Evolutionary conservation across 1,140 invertebrate genomes (phyloP), one percentile per base, ranked within the genome.

Genomic region (Brachionus sp.): DNA sequence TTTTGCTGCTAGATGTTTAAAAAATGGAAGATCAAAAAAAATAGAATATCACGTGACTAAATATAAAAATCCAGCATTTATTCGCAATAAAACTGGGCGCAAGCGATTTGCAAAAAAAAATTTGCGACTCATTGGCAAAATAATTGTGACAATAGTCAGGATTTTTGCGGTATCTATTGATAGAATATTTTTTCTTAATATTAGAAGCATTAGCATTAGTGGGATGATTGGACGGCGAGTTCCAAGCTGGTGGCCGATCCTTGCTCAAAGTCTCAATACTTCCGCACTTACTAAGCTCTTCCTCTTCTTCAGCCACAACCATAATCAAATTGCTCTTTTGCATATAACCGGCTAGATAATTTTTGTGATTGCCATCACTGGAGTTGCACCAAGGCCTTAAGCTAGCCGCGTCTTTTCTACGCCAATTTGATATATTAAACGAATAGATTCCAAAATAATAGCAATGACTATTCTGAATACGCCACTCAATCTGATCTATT

Each of bases 141-240:
- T 80, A 80, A 13, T 80, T 80, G 77, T 80, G 57, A 66, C 77
- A 80, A 37, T 57, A 66, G 9, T 80, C 50, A 6, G 77, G 50
- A 66, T 80, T 80, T 33, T 80, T 80, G 5, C 77, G 16, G 57
- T 80, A 80, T 57, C 77, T 35, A 44, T 80, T 80, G 23, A 80
- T 80, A 6, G 77, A 57, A 80, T 80, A 80, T 10, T 80, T 57
- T 37, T 35, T 23, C 46, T 57, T 57, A 42, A 33, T 33, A n/a
- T 57, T 66, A 3, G 77, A 35, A 5, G 6, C 39, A 37, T 80
- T 57, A 4, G 50, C 19, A 16, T 33, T 35, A 1, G 5, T 7
- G 5, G 50, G 6, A 13, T 35, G 13, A 0, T 9, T 16, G 1
- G 12, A 7, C 5, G 23, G 16, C 7, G 19, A 35, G 12, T 57